These are phyloP conservation scores for Hyaena hyaena DNA, from an alignment of 2,113 vertebrate genomes.

Conservation along the genomic window DNA sequence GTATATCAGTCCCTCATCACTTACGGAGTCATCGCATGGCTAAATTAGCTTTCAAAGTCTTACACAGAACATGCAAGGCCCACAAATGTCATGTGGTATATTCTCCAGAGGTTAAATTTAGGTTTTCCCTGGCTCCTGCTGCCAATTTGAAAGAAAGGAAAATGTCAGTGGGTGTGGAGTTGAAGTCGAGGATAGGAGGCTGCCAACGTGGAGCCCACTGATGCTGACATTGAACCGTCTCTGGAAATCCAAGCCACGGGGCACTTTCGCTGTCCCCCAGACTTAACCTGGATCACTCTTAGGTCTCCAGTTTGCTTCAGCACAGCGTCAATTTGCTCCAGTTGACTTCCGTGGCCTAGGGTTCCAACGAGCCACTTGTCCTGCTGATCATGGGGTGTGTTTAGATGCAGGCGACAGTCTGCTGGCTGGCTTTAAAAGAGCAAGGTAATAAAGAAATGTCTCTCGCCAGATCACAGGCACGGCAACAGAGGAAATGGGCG, in stretches of 20 bases:
- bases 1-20: slow-evolving; percentile 81
- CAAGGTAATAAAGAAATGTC: neutral
- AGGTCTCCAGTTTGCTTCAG: slow-evolving; percentile 79
- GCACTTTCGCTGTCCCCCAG: slow-evolving; percentile 74
- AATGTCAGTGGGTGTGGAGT: slow-evolving; percentile 84
- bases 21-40: slow-evolving; percentile 80
- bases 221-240: slow-evolving; percentile 80
- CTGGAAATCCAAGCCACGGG: slow-evolving; percentile 73
- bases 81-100: slow-evolving; percentile 85
- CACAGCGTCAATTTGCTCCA: slow-evolving; percentile 80
- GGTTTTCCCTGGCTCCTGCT: slow-evolving; percentile 81
- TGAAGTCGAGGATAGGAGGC: slow-evolving; percentile 79
- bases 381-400: slow-evolving; percentile 70
- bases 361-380: slow-evolving; percentile 73
- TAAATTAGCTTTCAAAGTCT: slow-evolving; percentile 90
- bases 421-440: slow-evolving; percentile 7
- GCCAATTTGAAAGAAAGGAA: slow-evolving; percentile 87
- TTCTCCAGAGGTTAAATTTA: slow-evolving; percentile 89
- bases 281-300: slow-evolving; percentile 73
- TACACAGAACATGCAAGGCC: slow-evolving; percentile 85
- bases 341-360: slow-evolving; percentile 79
- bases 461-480: neutral
- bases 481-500: neutral
- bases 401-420: slow-evolving; percentile 42
- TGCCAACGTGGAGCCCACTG: slow-evolving; percentile 79